A percentile compares a stretch with the other conserved stretches of the same genome.
Evolutionary conservation across 2,888 invertebrate genomes (phyloP).

Genomic region (Chymomyza caudatula): DNA sequence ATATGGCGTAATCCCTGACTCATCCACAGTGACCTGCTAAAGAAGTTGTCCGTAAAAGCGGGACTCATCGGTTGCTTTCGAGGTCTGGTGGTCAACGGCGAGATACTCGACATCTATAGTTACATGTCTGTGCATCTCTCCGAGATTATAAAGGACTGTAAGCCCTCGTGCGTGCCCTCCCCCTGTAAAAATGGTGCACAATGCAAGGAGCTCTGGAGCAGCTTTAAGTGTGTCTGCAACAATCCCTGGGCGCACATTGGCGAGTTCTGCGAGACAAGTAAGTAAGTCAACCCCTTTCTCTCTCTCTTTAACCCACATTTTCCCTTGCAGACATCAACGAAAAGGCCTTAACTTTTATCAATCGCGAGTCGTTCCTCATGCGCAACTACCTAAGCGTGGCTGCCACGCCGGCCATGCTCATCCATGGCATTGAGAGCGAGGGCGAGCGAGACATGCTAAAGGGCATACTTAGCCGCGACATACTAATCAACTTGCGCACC

Average conservation of each 20-base stretch:
- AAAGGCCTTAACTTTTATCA: constrained; percentile 92
- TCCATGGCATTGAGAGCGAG: constrained; percentile 75
- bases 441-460: constrained; percentile 81
- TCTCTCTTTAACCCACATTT: not conserved
- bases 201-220: constrained; percentile 95
- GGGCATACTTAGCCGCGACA: constrained; percentile 87
- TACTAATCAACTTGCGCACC: constrained; percentile 93
- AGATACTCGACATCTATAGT: constrained; percentile 92
- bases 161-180: constrained; percentile 95
- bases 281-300: too few species aligned
- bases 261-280: constrained; percentile 93
- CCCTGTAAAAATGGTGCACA: constrained; percentile 94
- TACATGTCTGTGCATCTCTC: constrained; percentile 95
- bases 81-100: constrained; percentile 93
- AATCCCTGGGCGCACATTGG: constrained; percentile 96
- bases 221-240: constrained; percentile 93
- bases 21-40: constrained; percentile 84
- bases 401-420: constrained; percentile 78
- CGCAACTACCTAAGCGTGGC: constrained; percentile 86
- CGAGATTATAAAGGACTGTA: constrained; percentile 95
- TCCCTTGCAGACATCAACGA: constrained; percentile 87
- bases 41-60: constrained; percentile 90
- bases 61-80: constrained; percentile 96
- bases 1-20: constrained; percentile 51
- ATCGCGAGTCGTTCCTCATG: constrained; percentile 87